Conservation (phyloP, 2,797 vertebrate genomes). For the Strix occidentalis region DNA sequence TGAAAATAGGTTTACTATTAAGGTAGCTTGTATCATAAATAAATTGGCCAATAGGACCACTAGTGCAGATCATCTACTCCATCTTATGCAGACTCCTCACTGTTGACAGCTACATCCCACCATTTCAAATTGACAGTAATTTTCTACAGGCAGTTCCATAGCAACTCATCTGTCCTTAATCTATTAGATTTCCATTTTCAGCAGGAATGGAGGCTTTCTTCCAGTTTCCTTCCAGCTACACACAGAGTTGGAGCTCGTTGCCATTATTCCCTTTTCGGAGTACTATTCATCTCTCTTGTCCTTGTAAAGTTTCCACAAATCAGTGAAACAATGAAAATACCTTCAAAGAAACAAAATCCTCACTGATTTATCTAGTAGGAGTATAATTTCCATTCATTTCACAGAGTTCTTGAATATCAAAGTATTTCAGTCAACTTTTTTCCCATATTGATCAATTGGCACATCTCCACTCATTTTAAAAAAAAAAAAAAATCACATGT, state of each 20-base stretch:
- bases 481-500: neutral
- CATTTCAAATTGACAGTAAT: neutral
- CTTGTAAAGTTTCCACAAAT: neutral
- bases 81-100: neutral
- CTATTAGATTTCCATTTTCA: conserved; percentile 25
- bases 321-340: neutral
- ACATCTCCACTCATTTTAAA: neutral
- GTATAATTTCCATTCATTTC: neutral
- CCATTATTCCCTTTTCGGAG: neutral
- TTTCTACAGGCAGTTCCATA: conserved; percentile 1
- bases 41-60: neutral
- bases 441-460: neutral
- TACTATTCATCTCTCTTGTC: neutral
- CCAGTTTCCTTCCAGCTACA: neutral
- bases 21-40: neutral
- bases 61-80: neutral
- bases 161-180: neutral
- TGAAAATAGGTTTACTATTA: neutral
- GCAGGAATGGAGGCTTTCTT: neutral
- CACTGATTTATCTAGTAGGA: neutral
- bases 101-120: neutral
- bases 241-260: neutral
- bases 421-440: neutral
- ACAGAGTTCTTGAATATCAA: neutral
- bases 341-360: neutral